phyloP scores from a whole-genome alignment of 2,797 vertebrate species.

The Iguana delicatissima region DNA sequence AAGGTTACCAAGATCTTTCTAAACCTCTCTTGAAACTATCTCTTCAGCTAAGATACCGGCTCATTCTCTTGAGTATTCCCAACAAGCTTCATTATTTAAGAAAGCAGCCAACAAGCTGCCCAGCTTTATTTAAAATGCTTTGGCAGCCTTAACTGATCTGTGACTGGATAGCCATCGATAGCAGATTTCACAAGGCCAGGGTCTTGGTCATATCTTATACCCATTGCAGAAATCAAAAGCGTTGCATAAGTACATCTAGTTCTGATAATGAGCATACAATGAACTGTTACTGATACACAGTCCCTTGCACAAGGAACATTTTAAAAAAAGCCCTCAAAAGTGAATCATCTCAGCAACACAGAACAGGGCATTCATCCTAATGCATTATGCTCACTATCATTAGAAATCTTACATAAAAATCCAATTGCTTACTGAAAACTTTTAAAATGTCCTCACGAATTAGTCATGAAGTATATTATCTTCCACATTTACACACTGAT shows the following conservation, averaged over 20 bases:
- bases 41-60: neutral
- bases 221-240: neutral
- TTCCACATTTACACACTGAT: neutral
- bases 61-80: neutral
- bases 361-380: neutral
- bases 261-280: neutral
- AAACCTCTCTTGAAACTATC: neutral
- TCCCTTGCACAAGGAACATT: neutral
- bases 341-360: neutral
- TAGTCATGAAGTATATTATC: neutral
- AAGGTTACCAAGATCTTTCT: neutral
- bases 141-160: neutral
- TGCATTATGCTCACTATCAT: neutral
- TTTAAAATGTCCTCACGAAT: neutral
- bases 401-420: neutral
- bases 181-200: neutral
- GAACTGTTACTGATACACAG: neutral
- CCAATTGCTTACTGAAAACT: neutral
- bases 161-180: neutral
- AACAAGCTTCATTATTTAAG: neutral
- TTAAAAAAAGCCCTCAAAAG: slow-evolving; percentile 13
- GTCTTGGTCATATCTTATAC: slow-evolving; percentile 18
- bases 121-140: neutral
- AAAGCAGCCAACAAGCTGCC: neutral
- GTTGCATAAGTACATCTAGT: neutral